Percentiles rank a stretch among this genome's conserved stretches.
Evolutionary conservation across 2,113 vertebrate species (phyloP).

Genomic region (Rutilus rutilus): DNA sequence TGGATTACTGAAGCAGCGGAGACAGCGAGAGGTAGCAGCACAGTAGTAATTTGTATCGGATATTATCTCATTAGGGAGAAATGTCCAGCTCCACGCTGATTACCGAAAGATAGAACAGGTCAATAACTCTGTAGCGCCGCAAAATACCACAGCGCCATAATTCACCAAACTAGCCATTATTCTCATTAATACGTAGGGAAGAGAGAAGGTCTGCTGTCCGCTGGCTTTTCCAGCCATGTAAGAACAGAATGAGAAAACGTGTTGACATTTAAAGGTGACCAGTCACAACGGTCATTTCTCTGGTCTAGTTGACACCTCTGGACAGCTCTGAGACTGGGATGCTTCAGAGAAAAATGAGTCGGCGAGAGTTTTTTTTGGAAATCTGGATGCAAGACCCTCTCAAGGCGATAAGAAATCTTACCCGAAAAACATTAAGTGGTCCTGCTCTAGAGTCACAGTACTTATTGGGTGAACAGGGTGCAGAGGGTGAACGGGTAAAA

Average conservation of each 20-base stretch:
- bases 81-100: conserved; percentile 41
- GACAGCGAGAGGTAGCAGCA: conserved; percentile 32
- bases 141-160: conserved; percentile 42
- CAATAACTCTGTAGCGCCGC: conserved; percentile 37
- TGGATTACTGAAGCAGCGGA: not conserved
- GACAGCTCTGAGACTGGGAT: not conserved
- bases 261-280: conserved; percentile 49
- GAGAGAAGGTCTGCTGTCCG: conserved; percentile 34
- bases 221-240: conserved; percentile 39
- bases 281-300: conserved; percentile 32
- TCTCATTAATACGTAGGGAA: conserved; percentile 21
- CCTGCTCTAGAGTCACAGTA: not conserved
- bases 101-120: conserved; percentile 39
- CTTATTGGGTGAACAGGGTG: conserved; percentile 27
- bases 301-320: conserved; percentile 24
- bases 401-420: conserved; percentile 5
- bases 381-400: not conserved
- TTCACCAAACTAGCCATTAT: conserved; percentile 29
- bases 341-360: conserved; percentile 12
- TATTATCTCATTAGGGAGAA: conserved; percentile 54
- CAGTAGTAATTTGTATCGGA: conserved; percentile 38
- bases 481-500: conserved; percentile 17
- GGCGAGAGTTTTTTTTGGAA: conserved; percentile 7
- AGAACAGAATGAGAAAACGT: conserved; percentile 41
- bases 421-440: not conserved